Conservation (phyloP, 2,113 vertebrate genomes). For the Mohoua ochrocephala region DNA sequence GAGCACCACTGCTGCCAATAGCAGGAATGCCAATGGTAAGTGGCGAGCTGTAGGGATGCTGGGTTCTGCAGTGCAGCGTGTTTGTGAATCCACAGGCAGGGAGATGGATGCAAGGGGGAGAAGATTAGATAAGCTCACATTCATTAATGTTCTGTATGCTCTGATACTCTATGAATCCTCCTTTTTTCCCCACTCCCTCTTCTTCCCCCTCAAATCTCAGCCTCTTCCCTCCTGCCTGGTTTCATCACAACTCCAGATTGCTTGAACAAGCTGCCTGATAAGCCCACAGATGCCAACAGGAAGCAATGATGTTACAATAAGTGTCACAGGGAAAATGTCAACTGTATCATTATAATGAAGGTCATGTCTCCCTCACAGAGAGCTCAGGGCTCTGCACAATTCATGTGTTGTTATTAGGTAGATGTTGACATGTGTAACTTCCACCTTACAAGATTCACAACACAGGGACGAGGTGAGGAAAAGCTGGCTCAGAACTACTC, state of each 20-base stretch:
- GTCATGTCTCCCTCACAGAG: constrained; percentile 65
- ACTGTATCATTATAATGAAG: constrained; percentile 71
- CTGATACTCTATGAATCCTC: neutral
- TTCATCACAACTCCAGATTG: constrained; percentile 66
- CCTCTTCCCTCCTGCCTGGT: constrained; percentile 33
- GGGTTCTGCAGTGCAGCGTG: neutral
- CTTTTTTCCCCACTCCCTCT: neutral
- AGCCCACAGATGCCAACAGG: constrained; percentile 61
- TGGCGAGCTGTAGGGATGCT: neutral
- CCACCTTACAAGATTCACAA: constrained; percentile 24
- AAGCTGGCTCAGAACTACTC: neutral
- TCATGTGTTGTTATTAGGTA: constrained; percentile 62
- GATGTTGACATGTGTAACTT: constrained; percentile 51
- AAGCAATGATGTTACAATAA: constrained; percentile 64
- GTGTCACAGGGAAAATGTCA: constrained; percentile 70
- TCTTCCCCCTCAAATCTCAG: neutral
- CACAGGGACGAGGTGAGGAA: neutral
- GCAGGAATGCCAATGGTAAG: neutral
- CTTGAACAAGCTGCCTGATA: constrained; percentile 58
- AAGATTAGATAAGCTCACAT: neutral
- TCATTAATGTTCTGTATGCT: neutral
- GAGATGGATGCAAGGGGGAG: neutral
- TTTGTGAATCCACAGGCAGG: neutral
- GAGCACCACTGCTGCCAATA: neutral
- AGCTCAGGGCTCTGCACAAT: constrained; percentile 60